phyloP scores from a whole-genome alignment of 2,113 vertebrate genomes.

The Cyrtonyx montezumae region DNA sequence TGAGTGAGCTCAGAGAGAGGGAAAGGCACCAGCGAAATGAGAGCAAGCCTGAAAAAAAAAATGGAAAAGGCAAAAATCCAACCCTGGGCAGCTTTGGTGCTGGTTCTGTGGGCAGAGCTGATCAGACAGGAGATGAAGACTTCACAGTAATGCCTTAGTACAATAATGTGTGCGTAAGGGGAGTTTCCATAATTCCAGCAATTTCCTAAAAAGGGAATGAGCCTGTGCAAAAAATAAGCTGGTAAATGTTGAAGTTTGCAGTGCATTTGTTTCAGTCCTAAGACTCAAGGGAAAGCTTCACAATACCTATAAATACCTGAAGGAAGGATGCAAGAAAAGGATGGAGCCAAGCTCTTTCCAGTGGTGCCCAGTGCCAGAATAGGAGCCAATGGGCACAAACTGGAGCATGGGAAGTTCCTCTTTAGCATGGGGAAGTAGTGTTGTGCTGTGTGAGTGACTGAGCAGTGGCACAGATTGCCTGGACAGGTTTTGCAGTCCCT shows the following conservation, averaged over 20 bases:
- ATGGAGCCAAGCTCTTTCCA: not conserved
- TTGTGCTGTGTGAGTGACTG: not conserved
- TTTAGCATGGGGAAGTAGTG: not conserved
- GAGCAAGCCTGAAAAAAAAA: conserved; percentile 2
- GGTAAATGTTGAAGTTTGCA: not conserved
- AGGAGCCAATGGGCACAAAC: not conserved
- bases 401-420: not conserved
- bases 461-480: not conserved
- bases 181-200: not conserved
- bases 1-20: conserved; percentile 19
- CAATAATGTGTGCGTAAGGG: not conserved
- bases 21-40: not conserved
- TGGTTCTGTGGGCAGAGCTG: not conserved
- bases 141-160: conserved; percentile 21
- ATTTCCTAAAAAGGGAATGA: not conserved
- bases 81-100: not conserved
- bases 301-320: not conserved
- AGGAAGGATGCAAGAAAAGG: not conserved
- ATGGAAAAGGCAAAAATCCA: not conserved
- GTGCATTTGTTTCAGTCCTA: not conserved
- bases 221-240: not conserved
- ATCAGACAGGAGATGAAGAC: not conserved
- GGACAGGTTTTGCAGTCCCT: not conserved
- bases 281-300: not conserved
- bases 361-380: not conserved